Base-by-base conservation (phyloP, 2,888 invertebrate species). In the Macaria notata region DNA sequence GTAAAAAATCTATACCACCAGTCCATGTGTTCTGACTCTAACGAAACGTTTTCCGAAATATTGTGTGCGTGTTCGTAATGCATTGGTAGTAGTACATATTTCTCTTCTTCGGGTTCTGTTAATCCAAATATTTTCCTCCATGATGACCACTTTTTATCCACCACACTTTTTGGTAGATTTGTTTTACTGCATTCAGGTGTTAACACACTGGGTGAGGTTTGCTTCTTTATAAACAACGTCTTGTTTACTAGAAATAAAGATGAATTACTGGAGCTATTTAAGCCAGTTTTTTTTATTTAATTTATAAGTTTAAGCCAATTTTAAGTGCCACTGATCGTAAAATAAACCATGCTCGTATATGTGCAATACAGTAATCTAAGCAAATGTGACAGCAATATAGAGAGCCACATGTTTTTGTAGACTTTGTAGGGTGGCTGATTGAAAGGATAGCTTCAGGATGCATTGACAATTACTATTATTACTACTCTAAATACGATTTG, bases 1-100 rank as follows among this genome's bases (percentile, higher is more conserved):
- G 68, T 65, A 55, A 73, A 75, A 62, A 80, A 88, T 71, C 79
- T 78, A 30, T 64, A 67, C 89, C 89, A 89, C 89, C 89, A 88
- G 64, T 85, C 81, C 41, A 66, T 78, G 5, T 65, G 49, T 31
- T 72, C 74, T 0, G 51, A 47, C 9, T 48, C 59, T 0, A 56
- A 8, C 0, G 41, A 54, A 44, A 67, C 64, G 19, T 68, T 70
- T 0, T 56, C 6, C 9, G 66, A 45, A 31, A 68, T 71, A 0
- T 59, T 56, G 50, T 64, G 38, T 38, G 67, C 56, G 36, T 69
- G 73, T 51, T 72, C 73, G 0, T 64, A 58, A 19, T 73, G 73
- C 39, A 81, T 66, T 3, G 88, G 88, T 0, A 89, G 71, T 9
- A 88, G 68, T 0, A 74, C 76, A 41, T 69, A 75, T 64, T 84